These are phyloP conservation scores for Diachrysia chrysitis DNA, from an alignment of 2,888 invertebrate genomes.

Conservation along the genomic window DNA sequence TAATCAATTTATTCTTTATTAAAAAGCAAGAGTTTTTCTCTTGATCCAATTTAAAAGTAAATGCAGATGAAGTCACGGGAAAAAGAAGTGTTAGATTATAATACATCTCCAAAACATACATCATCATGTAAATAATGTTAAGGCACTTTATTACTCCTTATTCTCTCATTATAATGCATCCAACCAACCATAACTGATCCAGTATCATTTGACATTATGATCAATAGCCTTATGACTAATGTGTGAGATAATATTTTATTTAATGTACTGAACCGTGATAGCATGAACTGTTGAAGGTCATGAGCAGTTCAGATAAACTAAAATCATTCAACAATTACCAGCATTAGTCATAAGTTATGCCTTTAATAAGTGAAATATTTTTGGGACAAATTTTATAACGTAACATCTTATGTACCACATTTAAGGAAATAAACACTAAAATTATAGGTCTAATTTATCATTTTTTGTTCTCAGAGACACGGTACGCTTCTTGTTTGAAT, in stretches of 20 bases:
- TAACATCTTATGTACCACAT: too few species aligned
- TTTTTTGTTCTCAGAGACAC: conserved; percentile 90
- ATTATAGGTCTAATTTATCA: not conserved
- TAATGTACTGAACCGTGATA: not conserved
- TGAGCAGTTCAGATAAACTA: not conserved
- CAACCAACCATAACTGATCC: not conserved
- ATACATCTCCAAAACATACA: too few species aligned
- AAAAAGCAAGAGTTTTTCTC: too few species aligned
- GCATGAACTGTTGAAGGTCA: not conserved
- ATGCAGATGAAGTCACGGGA: too few species aligned
- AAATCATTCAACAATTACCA: not conserved
- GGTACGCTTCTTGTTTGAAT: conserved; percentile 94
- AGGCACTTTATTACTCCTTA: too few species aligned
- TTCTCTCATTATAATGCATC: not conserved
- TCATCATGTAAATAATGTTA: too few species aligned
- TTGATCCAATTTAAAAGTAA: too few species aligned
- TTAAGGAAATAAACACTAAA: too few species aligned
- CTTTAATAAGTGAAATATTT: too few species aligned
- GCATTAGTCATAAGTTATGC: not conserved
- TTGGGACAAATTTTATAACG: too few species aligned
- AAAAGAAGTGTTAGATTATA: too few species aligned
- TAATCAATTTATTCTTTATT: too few species aligned
- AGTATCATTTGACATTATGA: conserved; percentile 3
- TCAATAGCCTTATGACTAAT: not conserved
- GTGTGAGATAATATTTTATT: not conserved